Evolutionary conservation across 2,888 invertebrate genomes (phyloP), one percentile per base, ranked within the genome.

Genomic region (Taenaris catops): DNA sequence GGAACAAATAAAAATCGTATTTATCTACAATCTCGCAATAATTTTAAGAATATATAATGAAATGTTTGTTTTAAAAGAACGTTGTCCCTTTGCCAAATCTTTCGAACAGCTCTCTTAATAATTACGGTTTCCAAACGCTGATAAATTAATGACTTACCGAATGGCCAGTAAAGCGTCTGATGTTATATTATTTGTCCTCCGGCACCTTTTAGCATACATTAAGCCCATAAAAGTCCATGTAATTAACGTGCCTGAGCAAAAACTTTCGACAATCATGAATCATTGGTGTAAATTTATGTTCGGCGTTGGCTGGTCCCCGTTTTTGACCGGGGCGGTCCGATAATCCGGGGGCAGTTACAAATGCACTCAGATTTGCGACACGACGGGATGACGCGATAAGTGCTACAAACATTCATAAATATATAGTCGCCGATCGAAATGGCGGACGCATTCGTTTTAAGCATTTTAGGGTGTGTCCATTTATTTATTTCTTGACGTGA

Each of bases 181-280:
- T 20, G 8, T 20, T 28, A 29, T 6, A 9, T 21, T n/a, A 21
- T 10, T 8, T 8, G 20, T 11, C 29, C 29, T 23, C 21, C 5
- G 9, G 14, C 21, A 9, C 21, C 19, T 29, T 29, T 21, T 21
- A 29, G 16, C 21, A 29, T 21, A 21, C 21, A 29, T 29, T 14
- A 28, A 29, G 29, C 14, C 25, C 12, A 24, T 58, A 58, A 72
- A 68, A 72, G 64, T 63, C 50, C 46, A 18, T 41, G 58, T 72
- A 65, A 81, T 80, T 80, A 81, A 79, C 72, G 46, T 58, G 66
- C 53, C 59, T 52, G 53, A 43, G 64, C 65, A 74, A 73, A 84
- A 83, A 84, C 73, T 80, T 81, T 72, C 63, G 60, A 64, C 63
- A 52, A 69, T 70, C 79, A 78, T 86, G 84, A 84, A 84, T 86